Conservation (phyloP, 2,113 vertebrate genomes). For the Puntigrus tetrazona region DNA sequence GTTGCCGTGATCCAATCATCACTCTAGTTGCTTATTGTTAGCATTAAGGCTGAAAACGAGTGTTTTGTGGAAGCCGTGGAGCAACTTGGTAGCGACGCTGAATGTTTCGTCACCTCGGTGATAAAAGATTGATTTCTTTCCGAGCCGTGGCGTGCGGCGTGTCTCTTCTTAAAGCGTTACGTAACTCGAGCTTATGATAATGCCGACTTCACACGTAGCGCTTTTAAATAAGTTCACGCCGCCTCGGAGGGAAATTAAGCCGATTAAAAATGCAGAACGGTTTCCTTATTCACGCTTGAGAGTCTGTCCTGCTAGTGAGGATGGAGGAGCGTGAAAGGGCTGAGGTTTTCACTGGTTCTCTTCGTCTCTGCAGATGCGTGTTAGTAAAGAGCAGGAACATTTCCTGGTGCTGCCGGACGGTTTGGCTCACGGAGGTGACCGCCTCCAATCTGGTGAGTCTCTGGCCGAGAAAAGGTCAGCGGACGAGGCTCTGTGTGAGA, state of each 20-base stretch:
- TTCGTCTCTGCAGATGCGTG: constrained; percentile 79
- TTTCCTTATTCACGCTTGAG: too few relatives aligned
- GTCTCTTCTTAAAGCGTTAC: background rate
- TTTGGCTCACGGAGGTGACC: constrained; percentile 86
- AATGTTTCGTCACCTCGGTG: background rate
- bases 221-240: background rate
- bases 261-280: too few relatives aligned
- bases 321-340: too few relatives aligned
- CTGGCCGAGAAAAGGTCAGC: too few relatives aligned
- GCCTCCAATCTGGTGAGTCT: constrained; percentile 89
- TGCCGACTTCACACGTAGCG: background rate
- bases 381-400: constrained; percentile 97
- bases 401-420: constrained; percentile 91
- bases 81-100: too few relatives aligned
- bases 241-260: background rate
- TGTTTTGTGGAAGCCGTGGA: background rate
- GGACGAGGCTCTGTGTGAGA: too few relatives aligned
- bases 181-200: background rate
- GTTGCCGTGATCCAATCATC: too few relatives aligned
- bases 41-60: background rate
- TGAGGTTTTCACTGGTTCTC: too few relatives aligned
- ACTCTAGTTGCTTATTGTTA: too few relatives aligned
- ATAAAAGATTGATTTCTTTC: background rate
- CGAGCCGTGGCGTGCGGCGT: too few relatives aligned
- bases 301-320: too few relatives aligned